A percentile compares a stretch with the other conserved stretches of the same genome.
Conservation (phyloP, 1,140 invertebrate species). For the Eufriesea mexicana region DNA sequence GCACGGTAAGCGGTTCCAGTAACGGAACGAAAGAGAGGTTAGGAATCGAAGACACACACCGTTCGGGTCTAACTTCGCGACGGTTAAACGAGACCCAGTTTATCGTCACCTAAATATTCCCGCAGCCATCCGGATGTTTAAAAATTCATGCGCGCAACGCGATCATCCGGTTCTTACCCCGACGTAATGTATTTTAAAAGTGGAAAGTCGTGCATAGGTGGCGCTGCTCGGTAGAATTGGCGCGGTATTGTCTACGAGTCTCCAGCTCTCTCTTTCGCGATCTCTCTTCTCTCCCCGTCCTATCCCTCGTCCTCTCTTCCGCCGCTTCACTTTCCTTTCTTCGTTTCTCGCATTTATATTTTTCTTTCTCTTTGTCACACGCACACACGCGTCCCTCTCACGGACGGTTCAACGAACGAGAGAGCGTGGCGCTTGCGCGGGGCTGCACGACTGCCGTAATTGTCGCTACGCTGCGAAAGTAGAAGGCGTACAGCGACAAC, state of each 20-base stretch:
- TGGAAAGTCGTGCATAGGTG: slow-evolving; percentile 27
- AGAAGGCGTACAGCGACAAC: slow-evolving; percentile 47
- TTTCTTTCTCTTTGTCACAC: slow-evolving; percentile 54
- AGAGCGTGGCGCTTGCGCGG: slow-evolving; percentile 72
- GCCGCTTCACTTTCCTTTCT: slow-evolving; percentile 9
- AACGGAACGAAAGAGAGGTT: too few relatives aligned
- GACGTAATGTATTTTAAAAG: slow-evolving; percentile 34
- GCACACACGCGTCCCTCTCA: slow-evolving; percentile 43
- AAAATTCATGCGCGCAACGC: slow-evolving; percentile 13
- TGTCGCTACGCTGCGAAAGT: slow-evolving; percentile 60
- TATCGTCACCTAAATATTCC: not conserved
- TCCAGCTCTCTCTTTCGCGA: slow-evolving; percentile 9
- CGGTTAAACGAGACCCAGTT: not conserved
- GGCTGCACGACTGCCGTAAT: slow-evolving; percentile 65
- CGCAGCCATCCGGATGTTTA: not conserved
- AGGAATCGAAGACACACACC: too few relatives aligned
- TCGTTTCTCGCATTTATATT: slow-evolving; percentile 56
- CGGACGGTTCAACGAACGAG: slow-evolving; percentile 76
- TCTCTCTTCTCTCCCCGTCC: not conserved
- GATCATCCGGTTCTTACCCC: slow-evolving; percentile 7
- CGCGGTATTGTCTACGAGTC: slow-evolving; percentile 52
- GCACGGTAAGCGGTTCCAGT: not conserved
- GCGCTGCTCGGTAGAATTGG: slow-evolving; percentile 45
- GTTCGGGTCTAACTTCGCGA: not conserved
- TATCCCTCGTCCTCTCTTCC: not conserved